A percentile compares a stretch with the other conserved stretches of the same genome.
phyloP scores from a whole-genome alignment of 2,113 vertebrate genomes.

The Macquaria australasica region DNA sequence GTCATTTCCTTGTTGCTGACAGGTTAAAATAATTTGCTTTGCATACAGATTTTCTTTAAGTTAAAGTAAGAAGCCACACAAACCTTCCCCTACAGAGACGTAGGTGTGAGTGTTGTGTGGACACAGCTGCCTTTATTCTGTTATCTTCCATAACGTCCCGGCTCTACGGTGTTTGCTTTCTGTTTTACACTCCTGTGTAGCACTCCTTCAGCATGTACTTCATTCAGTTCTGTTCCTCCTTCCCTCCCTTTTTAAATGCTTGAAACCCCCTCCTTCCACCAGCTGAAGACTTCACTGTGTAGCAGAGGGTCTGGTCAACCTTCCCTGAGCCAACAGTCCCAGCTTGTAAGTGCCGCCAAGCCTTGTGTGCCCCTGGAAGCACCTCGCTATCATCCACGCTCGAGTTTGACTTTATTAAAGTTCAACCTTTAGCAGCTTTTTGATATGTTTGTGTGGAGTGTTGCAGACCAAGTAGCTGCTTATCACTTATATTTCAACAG shows the following conservation, averaged over 20 bases:
- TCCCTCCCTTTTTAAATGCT: constrained; percentile 13
- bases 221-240: constrained; percentile 32
- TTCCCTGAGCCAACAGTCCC: constrained; percentile 52
- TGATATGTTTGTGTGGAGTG: constrained; percentile 12
- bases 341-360: constrained; percentile 71
- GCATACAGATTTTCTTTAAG: not conserved
- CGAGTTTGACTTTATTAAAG: not conserved
- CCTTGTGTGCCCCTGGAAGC: constrained; percentile 53
- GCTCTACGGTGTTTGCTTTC: not conserved
- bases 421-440: not conserved
- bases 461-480: constrained; percentile 12
- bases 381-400: constrained; percentile 21
- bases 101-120: not conserved
- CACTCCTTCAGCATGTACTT: constrained; percentile 1
- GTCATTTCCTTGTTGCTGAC: not conserved
- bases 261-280: constrained; percentile 25
- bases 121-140: not conserved
- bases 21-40: not conserved
- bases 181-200: not conserved
- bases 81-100: not conserved
- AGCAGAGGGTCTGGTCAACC: constrained; percentile 62
- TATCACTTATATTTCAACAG: not conserved
- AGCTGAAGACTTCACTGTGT: constrained; percentile 78
- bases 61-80: not conserved
- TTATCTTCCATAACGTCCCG: not conserved